These are phyloP conservation scores for Liopterus haemorrhoidalis DNA, from an alignment of 2,888 invertebrate genomes.

Conservation along the genomic window DNA sequence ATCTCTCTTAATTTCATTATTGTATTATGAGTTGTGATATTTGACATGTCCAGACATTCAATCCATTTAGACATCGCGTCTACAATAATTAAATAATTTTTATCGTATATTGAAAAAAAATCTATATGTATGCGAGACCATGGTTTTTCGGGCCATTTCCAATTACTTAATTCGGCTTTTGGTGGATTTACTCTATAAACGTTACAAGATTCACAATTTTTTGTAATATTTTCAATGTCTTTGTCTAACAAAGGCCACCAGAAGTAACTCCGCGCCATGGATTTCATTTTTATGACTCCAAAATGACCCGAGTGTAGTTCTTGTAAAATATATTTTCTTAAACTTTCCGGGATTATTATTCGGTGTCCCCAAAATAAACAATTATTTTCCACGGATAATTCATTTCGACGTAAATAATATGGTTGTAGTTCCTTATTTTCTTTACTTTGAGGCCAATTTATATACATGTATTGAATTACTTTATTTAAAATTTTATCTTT, in stretches of 20 bases:
- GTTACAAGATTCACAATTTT: conserved; percentile 20
- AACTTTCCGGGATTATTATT: neutral
- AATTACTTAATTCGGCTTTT: conserved; percentile 17
- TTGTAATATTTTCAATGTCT: conserved; percentile 17
- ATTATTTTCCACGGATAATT: neutral
- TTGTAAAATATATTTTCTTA: conserved; percentile 1
- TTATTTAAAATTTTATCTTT: too few species aligned
- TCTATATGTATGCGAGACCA: conserved; percentile 31
- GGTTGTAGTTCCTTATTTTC: too few species aligned
- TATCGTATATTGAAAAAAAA: too few species aligned
- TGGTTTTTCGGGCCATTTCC: conserved; percentile 26
- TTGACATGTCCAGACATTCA: too few species aligned
- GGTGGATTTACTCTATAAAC: conserved; percentile 15
- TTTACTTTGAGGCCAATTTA: too few species aligned
- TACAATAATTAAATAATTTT: too few species aligned
- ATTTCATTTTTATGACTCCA: conserved; percentile 24
- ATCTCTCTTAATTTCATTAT: too few species aligned
- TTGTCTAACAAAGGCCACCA: conserved; percentile 27
- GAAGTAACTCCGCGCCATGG: conserved; percentile 22
- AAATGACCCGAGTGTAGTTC: conserved; percentile 21
- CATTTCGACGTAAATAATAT: conserved; percentile 1
- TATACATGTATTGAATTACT: too few species aligned
- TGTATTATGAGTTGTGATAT: too few species aligned
- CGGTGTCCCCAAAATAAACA: conserved; percentile 2
- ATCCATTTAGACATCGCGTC: too few species aligned